A percentile compares a stretch with the other conserved stretches of the same genome.
phyloP scores from a whole-genome alignment of 30 jellyfish, hydroid and myxozoan genomes.

The Sanderia malayensis region DNA sequence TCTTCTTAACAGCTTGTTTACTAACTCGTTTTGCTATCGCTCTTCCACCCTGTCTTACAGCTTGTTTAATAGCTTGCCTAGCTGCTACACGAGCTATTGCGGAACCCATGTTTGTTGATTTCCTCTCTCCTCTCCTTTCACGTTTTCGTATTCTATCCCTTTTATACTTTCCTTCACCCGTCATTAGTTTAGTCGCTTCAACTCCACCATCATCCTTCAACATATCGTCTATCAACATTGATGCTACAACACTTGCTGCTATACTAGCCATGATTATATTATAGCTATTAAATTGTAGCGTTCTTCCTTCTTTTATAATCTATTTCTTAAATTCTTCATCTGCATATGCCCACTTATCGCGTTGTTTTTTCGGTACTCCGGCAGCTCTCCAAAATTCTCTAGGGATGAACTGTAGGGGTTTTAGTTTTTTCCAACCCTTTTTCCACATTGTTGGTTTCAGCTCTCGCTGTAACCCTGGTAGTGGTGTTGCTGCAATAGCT shows the following conservation, averaged over 20 bases:
- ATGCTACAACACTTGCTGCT: not conserved
- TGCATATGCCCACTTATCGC: not conserved
- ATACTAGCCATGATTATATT: not conserved
- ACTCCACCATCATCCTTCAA: conserved; percentile 15
- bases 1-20: not conserved
- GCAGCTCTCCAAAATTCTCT: not conserved
- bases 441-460: not conserved
- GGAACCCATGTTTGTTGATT: not conserved
- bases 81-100: not conserved
- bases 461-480: not conserved
- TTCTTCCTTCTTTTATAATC: too few species aligned
- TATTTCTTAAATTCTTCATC: too few species aligned
- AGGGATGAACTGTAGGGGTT: not conserved
- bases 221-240: conserved; percentile 11
- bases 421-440: not conserved
- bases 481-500: not conserved
- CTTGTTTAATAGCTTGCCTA: not conserved
- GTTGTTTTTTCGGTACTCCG: not conserved
- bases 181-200: conserved; percentile 6
- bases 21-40: not conserved
- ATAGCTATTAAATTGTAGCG: too few species aligned
- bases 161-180: not conserved
- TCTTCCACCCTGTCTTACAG: not conserved
- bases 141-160: too few species aligned
- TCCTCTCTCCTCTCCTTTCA: not conserved